A percentile compares a stretch with the other conserved stretches of the same genome.
Conservation (phyloP, 2,888 invertebrate species). For the Leucophora obtusa region DNA sequence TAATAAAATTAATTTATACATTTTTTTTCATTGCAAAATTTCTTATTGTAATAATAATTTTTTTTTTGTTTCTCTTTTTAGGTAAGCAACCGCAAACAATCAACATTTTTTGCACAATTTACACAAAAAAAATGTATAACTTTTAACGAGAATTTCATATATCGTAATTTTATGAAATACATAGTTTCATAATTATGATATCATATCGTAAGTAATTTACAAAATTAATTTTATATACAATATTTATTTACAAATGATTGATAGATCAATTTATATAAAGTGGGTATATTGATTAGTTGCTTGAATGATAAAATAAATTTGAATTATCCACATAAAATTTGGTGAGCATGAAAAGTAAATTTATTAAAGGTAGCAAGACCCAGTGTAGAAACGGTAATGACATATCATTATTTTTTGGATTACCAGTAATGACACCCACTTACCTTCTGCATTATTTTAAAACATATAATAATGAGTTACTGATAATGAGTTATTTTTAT, state of each 20-base stretch:
- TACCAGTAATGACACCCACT: too few species aligned
- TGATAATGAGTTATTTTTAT: too few species aligned
- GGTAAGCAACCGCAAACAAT: conserved; percentile 13
- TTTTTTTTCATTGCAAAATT: not conserved
- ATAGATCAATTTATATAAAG: not conserved
- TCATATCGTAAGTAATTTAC: not conserved
- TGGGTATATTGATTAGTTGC: too few species aligned
- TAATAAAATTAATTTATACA: not conserved
- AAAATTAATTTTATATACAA: not conserved
- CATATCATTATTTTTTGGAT: too few species aligned
- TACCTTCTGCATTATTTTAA: too few species aligned
- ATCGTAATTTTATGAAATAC: not conserved
- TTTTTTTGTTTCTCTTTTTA: conserved; percentile 35
- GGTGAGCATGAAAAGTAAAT: too few species aligned
- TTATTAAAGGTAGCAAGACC: too few species aligned
- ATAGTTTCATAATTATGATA: not conserved
- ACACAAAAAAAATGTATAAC: not conserved
- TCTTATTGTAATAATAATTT: not conserved
- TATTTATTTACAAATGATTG: not conserved
- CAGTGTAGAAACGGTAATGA: too few species aligned
- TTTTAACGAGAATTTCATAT: not conserved
- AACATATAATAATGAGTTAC: too few species aligned
- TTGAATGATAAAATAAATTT: too few species aligned
- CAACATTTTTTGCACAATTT: not conserved
- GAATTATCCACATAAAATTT: too few species aligned